Evolutionary conservation across 2,797 vertebrate species (phyloP).

Genomic region (Periparus ater): DNA sequence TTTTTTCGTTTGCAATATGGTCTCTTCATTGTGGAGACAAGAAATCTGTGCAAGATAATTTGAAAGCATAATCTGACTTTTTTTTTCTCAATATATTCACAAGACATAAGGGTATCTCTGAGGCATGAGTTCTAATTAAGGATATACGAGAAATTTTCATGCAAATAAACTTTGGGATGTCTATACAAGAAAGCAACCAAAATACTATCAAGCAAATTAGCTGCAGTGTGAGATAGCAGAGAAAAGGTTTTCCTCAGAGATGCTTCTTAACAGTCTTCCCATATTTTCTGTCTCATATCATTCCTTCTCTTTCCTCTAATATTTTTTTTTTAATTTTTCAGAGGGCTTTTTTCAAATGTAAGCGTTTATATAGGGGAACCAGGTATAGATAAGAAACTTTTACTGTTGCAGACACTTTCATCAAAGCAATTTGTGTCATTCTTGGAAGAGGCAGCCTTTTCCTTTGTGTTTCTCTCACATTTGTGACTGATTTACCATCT

Average conservation of each 20-base stretch:
- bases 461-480: not conserved
- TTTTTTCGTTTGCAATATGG: not conserved
- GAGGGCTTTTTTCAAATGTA: rapidly evolving
- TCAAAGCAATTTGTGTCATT: not conserved
- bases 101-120: not conserved
- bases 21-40: not conserved
- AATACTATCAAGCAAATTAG: not conserved
- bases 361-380: not conserved
- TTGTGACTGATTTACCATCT: not conserved
- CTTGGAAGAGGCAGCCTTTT: not conserved
- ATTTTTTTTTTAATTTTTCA: not conserved
- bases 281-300: not conserved
- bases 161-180: not conserved
- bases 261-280: not conserved
- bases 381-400: not conserved
- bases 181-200: not conserved
- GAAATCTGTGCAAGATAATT: not conserved
- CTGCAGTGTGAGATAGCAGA: not conserved
- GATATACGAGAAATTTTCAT: not conserved
- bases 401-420: not conserved
- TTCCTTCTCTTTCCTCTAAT: not conserved
- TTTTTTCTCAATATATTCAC: not conserved
- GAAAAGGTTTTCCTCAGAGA: not conserved
- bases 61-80: not conserved
- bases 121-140: not conserved